A percentile compares a stretch with the other conserved stretches of the same genome.
Evolutionary conservation across 2,888 invertebrate genomes (phyloP).

Genomic region (Formica aserva): DNA sequence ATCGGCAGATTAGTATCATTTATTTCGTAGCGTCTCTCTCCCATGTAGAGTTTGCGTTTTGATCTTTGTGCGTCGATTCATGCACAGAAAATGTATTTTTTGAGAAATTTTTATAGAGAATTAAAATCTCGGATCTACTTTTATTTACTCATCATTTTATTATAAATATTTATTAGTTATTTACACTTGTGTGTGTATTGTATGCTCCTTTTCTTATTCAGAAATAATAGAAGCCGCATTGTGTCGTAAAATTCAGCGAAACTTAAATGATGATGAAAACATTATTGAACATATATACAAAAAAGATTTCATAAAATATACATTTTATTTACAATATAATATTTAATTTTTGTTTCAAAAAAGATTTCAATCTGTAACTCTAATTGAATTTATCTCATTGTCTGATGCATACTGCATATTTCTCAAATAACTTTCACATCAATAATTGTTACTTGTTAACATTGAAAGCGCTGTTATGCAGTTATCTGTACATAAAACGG

Average conservation of each 20-base stretch:
- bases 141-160: not conserved
- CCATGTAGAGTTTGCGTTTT: conserved; percentile 3
- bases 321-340: not conserved
- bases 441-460: not conserved
- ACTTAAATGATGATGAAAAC: not conserved
- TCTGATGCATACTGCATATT: not conserved
- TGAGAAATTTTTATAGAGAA: not conserved
- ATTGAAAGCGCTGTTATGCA: not conserved
- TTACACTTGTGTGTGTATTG: not conserved
- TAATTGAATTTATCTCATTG: not conserved
- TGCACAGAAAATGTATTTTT: not conserved
- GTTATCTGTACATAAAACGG: not conserved
- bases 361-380: not conserved
- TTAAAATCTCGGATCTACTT: not conserved
- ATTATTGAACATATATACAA: not conserved
- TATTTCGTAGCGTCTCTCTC: not conserved
- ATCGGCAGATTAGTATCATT: not conserved
- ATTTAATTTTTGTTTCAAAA: not conserved
- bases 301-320: not conserved
- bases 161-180: not conserved
- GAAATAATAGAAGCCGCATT: not conserved
- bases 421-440: not conserved
- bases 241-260: not conserved
- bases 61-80: not conserved
- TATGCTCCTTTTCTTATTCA: not conserved